Evolutionary conservation across 1,140 invertebrate species (phyloP).

Genomic region (Pomacea maculata): DNA sequence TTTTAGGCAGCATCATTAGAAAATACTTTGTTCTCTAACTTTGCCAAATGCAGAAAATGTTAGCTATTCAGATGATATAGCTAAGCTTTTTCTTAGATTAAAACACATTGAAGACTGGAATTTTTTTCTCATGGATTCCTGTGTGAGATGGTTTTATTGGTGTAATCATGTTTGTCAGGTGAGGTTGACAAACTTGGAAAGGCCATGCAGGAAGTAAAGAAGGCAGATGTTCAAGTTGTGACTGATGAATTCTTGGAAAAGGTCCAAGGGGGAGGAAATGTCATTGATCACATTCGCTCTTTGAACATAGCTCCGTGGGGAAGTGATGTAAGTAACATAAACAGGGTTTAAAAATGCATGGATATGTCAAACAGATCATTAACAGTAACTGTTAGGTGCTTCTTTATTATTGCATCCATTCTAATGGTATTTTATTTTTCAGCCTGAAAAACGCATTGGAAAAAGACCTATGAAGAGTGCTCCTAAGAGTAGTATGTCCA

Average conservation of each 20-base stretch:
- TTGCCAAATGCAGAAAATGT: neutral
- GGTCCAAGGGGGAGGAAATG: slow-evolving; percentile 53
- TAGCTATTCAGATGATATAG: neutral
- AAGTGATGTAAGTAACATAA: slow-evolving; percentile 4
- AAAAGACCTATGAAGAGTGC: slow-evolving; percentile 45
- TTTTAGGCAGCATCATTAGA: too few species aligned
- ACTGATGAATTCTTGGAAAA: slow-evolving; percentile 76
- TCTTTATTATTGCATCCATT: neutral
- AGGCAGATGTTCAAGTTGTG: slow-evolving; percentile 80
- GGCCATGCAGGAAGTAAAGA: slow-evolving; percentile 76
- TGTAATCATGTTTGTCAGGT: slow-evolving; percentile 50
- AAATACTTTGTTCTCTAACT: too few species aligned
- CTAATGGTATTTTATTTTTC: slow-evolving; percentile 11
- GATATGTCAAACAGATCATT: neutral
- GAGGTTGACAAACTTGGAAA: slow-evolving; percentile 77
- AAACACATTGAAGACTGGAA: neutral
- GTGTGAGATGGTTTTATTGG: neutral
- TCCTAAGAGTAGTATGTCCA: slow-evolving; percentile 49
- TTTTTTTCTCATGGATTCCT: neutral
- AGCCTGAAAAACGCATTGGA: slow-evolving; percentile 44
- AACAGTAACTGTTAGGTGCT: neutral
- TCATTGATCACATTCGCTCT: slow-evolving; percentile 70
- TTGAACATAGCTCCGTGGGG: slow-evolving; percentile 85
- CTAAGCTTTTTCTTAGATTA: neutral
- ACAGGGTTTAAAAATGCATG: neutral